Base-by-base conservation (phyloP, 1,140 invertebrate species). In the Drosophila tropicalis region DNA sequence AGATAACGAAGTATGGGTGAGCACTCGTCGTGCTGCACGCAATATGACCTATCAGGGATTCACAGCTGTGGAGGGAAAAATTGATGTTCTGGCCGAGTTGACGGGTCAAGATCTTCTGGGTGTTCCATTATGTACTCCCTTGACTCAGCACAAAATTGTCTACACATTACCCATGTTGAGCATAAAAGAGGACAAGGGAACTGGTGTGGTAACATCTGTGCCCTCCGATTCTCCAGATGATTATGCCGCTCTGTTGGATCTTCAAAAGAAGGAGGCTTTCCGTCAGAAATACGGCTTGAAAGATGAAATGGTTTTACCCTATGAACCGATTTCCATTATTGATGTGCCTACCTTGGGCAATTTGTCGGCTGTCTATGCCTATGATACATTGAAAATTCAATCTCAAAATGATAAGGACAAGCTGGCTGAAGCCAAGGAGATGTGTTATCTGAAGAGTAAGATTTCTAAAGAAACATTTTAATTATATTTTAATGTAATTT, bases 161-260 rank as follows among this genome's bases (percentile, higher is more conserved):
- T 99, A 99, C 91, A 96, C 97, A 1, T 93, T 99, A 15, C 99
- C 99, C 12, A 99, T 99, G 98, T 92, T 99, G 32, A 99, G 97
- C 5, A 99, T 99, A 72, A 99, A 99, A 93, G 97, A 98, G 91
- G 98, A 99, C 81, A 99, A 99, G 94, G 97, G 98, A 15, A 99
- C 99, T 7, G 99, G 98, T 15, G 95, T 99, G 67, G 99, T 99
- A 0, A 99, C 98, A 0, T 98, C 98, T 85, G 99, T 99, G 3
- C 99, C 99, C 0, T 99, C 98, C 2, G 99, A 99, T 94, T 97
- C 99, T 3, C 99, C 99, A 1, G 99, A 99, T 93, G 99, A 99
- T 93, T 99, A 97, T 93, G 98, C 98, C 32, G 98, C 98, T 36
- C 93, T 99, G 1, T 94, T 95, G 13, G 99, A 99, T 93, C 93